A percentile compares a stretch with the other conserved stretches of the same genome.
Evolutionary conservation across 1,140 invertebrate genomes (phyloP).

Genomic region (Pinna nobilis): DNA sequence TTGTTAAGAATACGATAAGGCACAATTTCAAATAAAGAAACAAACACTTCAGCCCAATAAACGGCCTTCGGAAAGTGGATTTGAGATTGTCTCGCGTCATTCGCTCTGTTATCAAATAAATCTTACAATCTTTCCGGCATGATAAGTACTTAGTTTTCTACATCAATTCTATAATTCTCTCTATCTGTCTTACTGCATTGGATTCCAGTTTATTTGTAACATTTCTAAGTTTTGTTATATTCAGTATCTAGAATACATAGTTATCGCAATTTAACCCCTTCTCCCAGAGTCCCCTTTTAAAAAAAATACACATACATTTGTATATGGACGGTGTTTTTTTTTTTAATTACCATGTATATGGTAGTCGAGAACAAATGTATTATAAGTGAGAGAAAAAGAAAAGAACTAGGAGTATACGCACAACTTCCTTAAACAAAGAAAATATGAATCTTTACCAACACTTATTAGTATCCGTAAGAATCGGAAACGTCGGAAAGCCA

Average conservation of each 20-base stretch:
- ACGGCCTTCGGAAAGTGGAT: neutral
- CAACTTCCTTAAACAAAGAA: too few species aligned
- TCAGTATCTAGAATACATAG: neutral
- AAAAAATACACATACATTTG: neutral
- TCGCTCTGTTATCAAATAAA: neutral
- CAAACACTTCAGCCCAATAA: too few species aligned
- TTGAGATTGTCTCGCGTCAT: constrained; percentile 4
- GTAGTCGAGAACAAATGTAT: too few species aligned
- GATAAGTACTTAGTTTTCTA: neutral
- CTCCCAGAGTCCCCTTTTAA: neutral
- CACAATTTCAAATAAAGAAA: constrained; percentile 6
- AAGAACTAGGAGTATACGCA: too few species aligned
- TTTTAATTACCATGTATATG: too few species aligned
- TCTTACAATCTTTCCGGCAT: constrained; percentile 10
- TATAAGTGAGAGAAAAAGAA: too few species aligned
- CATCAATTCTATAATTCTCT: constrained; percentile 8
- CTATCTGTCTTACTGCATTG: too few species aligned
- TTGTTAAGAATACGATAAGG: constrained; percentile 3
- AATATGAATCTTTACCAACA: too few species aligned
- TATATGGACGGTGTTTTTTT: too few species aligned
- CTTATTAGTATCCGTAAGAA: too few species aligned
- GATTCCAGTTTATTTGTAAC: too few species aligned
- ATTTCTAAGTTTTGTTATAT: constrained; percentile 7
- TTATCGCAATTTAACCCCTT: neutral
- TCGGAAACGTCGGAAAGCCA: too few species aligned